Evolutionary conservation across 2,797 vertebrate genomes (phyloP).

Genomic region (Avahi laniger): DNA sequence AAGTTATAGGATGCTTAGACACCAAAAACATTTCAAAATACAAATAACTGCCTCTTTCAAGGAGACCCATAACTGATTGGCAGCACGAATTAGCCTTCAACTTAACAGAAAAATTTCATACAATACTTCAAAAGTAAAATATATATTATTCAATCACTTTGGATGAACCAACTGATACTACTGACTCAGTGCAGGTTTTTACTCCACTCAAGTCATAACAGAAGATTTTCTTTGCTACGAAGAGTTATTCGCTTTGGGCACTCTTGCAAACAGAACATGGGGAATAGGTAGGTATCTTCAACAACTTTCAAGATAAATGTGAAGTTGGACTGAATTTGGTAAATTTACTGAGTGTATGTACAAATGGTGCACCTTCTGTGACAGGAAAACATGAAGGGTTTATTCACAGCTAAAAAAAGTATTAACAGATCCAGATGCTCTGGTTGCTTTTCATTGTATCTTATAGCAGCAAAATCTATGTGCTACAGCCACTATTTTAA

Average conservation of each 20-base stretch:
- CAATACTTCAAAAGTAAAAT: background rate
- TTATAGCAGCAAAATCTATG: background rate
- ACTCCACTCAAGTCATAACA: background rate
- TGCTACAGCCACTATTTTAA: background rate
- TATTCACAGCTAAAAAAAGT: background rate
- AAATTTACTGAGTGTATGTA: background rate
- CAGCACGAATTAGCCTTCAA: background rate
- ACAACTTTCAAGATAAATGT: background rate
- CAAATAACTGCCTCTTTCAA: no score
- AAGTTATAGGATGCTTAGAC: no score
- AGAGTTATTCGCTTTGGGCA: background rate
- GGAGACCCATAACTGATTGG: no score
- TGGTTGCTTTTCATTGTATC: background rate
- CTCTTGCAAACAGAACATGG: background rate
- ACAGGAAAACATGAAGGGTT: background rate
- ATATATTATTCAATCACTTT: background rate
- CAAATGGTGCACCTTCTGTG: background rate
- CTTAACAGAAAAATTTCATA: background rate
- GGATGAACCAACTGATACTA: background rate
- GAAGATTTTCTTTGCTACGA: background rate
- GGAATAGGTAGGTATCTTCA: background rate
- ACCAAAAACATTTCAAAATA: no score
- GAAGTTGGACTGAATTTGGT: background rate
- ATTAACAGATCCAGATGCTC: background rate
- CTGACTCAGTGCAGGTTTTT: background rate